Conservation (phyloP, 2,888 invertebrate species). For the Tenthredo distinguenda region DNA sequence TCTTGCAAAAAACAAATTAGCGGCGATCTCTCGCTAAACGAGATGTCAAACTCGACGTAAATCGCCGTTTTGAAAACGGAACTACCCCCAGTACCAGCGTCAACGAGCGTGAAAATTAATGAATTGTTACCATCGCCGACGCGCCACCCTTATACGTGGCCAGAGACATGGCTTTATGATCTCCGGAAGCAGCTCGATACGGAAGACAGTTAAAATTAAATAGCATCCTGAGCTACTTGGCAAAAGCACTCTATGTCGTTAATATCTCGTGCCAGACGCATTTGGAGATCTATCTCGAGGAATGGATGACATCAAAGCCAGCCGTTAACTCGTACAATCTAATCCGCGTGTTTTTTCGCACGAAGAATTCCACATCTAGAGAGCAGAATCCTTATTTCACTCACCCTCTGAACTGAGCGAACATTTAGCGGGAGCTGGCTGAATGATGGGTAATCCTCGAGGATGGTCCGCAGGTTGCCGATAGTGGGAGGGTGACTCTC, state of each 20-base stretch:
- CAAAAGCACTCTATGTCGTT: conserved; percentile 39
- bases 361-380: neutral
- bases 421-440: neutral
- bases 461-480: neutral
- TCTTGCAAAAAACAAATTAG: neutral
- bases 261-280: conserved; percentile 37
- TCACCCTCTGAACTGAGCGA: neutral
- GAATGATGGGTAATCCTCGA: conserved; percentile 18
- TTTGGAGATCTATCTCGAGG: conserved; percentile 18
- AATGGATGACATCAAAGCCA: conserved; percentile 38
- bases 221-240: conserved; percentile 38
- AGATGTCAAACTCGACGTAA: neutral
- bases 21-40: neutral
- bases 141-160: conserved; percentile 22
- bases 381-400: neutral
- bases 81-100: neutral
- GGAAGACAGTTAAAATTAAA: conserved; percentile 48
- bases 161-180: conserved; percentile 19
- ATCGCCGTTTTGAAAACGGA: neutral
- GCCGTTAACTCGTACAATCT: conserved; percentile 31
- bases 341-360: neutral
- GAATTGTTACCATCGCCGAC: conserved; percentile 17
- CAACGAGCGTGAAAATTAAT: conserved; percentile 40
- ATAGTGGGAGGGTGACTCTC: conserved; percentile 8
- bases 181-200: conserved; percentile 44